Evolutionary conservation across 2,797 vertebrate genomes (phyloP).

Genomic region (Sebastes variabilis): DNA sequence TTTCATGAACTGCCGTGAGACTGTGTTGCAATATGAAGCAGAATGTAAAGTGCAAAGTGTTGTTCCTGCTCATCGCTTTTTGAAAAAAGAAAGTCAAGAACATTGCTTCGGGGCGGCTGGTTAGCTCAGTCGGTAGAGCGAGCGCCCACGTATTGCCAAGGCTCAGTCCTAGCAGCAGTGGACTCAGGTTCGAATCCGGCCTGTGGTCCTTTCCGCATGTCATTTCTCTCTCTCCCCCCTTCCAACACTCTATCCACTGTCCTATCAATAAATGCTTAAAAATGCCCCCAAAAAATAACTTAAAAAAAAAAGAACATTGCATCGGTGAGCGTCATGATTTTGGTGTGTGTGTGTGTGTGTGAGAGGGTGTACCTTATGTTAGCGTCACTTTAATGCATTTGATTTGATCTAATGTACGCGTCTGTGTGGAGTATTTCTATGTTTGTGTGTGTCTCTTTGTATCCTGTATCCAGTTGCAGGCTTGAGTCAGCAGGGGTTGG

Average conservation of each 20-base stretch:
- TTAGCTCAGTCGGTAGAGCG: too few relatives aligned
- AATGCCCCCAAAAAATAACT: too few relatives aligned
- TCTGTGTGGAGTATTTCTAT: not conserved
- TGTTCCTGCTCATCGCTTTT: not conserved
- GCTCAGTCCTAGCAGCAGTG: too few relatives aligned
- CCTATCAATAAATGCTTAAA: too few relatives aligned
- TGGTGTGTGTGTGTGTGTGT: not conserved
- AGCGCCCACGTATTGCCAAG: too few relatives aligned
- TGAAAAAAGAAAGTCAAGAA: not conserved
- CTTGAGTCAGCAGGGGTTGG: slow-evolving; percentile 64
- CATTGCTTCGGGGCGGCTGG: too few relatives aligned
- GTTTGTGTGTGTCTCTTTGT: slow-evolving; percentile 40
- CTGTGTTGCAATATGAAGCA: too few relatives aligned
- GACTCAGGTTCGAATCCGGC: too few relatives aligned
- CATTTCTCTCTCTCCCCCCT: too few relatives aligned
- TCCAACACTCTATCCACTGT: too few relatives aligned
- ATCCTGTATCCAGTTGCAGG: slow-evolving; percentile 31
- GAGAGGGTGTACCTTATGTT: not conserved
- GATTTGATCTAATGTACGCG: not conserved
- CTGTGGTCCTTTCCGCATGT: too few relatives aligned
- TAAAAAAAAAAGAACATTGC: not conserved
- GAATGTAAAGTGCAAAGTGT: slow-evolving; percentile 8
- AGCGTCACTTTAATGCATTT: not conserved
- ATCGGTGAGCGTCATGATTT: not conserved
- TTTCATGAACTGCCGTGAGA: too few relatives aligned